These are phyloP conservation scores for Bombus affinis DNA, from an alignment of 1,140 invertebrate species.

Conservation along the genomic window DNA sequence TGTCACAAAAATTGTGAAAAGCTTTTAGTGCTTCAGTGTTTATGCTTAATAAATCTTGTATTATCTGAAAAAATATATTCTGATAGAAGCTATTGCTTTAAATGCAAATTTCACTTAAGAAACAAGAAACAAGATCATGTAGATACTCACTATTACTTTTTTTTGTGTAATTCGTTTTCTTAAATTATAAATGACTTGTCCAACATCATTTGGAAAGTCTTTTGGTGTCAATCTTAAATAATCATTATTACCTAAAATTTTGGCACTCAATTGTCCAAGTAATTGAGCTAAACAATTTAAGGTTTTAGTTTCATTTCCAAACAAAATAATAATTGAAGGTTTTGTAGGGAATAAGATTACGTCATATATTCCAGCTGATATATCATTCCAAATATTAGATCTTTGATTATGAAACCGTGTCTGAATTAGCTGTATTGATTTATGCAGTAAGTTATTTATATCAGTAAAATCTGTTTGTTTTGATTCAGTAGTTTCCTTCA, in stretches of 20 bases:
- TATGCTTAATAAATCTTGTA: conserved; percentile 70
- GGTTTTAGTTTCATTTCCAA: conserved; percentile 64
- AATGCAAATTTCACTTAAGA: background rate
- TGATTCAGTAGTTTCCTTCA: background rate
- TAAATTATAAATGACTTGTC: conserved; percentile 64
- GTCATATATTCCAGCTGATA: conserved; percentile 64
- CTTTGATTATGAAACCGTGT: conserved; percentile 69
- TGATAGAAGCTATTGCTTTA: background rate
- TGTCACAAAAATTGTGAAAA: conserved; percentile 77
- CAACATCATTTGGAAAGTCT: conserved; percentile 68
- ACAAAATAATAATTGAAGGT: conserved; percentile 70
- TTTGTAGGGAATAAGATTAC: conserved; percentile 54
- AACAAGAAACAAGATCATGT: conserved; percentile 11
- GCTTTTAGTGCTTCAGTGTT: conserved; percentile 68
- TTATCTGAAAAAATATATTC: conserved; percentile 70
- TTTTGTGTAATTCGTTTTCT: conserved; percentile 43
- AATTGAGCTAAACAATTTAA: conserved; percentile 71
- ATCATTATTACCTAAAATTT: conserved; percentile 55
- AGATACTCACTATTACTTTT: conserved; percentile 73
- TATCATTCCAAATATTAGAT: conserved; percentile 67
- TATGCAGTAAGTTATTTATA: conserved; percentile 4
- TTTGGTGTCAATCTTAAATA: conserved; percentile 63
- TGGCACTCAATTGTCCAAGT: conserved; percentile 66
- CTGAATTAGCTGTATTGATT: conserved; percentile 30
- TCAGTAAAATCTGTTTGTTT: background rate